Conservation (phyloP, 1,140 invertebrate species). For the Pseudomyrmex gracilis region DNA sequence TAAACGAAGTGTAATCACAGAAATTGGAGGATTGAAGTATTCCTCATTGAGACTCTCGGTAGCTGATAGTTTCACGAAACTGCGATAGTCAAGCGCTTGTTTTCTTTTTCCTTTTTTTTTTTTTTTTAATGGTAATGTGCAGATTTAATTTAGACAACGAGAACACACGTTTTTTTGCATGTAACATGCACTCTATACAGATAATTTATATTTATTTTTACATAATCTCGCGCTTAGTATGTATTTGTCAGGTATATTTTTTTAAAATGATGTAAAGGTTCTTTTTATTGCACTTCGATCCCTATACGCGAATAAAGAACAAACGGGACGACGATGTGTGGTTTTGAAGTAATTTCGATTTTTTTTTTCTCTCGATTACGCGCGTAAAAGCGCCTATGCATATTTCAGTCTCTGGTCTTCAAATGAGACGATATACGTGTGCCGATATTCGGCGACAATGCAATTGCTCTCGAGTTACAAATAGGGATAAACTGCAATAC, state of each 20-base stretch:
- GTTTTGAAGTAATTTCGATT: background rate
- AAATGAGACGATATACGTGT: too few relatives aligned
- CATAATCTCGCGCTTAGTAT: constrained; percentile 39
- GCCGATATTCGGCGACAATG: background rate
- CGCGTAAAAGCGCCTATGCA: too few relatives aligned
- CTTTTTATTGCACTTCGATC: constrained; percentile 56
- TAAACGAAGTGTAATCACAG: constrained; percentile 19
- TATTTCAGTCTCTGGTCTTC: too few relatives aligned
- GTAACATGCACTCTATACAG: constrained; percentile 57
- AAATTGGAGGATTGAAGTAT: constrained; percentile 53
- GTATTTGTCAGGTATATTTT: constrained; percentile 34
- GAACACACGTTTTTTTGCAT: constrained; percentile 63
- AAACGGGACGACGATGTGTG: constrained; percentile 28
- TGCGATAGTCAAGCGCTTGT: constrained; percentile 57
- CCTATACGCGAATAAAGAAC: constrained; percentile 24
- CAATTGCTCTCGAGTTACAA: background rate
- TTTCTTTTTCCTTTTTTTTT: constrained; percentile 7
- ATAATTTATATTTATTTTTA: constrained; percentile 72
- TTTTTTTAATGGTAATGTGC: constrained; percentile 51
- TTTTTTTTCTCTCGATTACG: too few relatives aligned
- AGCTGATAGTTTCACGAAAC: constrained; percentile 49
- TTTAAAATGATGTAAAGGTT: constrained; percentile 61
- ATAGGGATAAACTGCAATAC: constrained; percentile 63
- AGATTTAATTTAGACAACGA: constrained; percentile 60
- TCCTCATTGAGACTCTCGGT: constrained; percentile 36